A percentile compares a stretch with the other conserved stretches of the same genome.
Evolutionary conservation across 2,113 vertebrate species (phyloP).

Genomic region (Rhabdornis inornatus): DNA sequence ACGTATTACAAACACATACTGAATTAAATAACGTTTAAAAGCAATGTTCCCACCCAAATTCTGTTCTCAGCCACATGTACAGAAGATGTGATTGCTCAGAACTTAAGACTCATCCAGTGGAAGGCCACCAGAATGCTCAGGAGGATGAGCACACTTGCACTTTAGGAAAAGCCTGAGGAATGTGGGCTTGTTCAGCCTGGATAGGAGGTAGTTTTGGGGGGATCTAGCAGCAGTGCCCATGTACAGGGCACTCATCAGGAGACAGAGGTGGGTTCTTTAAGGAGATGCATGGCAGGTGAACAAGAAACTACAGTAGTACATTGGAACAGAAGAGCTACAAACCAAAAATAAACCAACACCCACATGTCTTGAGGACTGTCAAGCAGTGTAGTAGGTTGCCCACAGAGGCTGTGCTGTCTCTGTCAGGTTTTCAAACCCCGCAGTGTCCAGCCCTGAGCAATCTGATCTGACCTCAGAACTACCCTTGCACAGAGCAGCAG

Average conservation of each 20-base stretch:
- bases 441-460: background rate
- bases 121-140: background rate
- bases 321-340: background rate
- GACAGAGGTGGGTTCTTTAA: background rate
- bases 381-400: background rate
- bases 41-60: background rate
- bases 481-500: background rate
- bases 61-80: background rate
- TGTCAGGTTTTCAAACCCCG: background rate
- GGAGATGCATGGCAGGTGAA: background rate
- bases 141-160: rapidly evolving
- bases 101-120: background rate
- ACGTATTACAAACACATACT: background rate
- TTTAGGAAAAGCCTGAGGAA: background rate
- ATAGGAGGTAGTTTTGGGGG: background rate
- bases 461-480: background rate
- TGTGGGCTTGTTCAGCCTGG: background rate
- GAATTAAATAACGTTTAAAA: background rate
- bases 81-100: background rate
- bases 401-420: background rate
- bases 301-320: background rate
- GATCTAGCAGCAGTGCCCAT: background rate
- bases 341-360: background rate
- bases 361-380: too few species aligned
- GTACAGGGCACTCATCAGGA: background rate